phyloP scores from a whole-genome alignment of 2,113 vertebrate species.

The Haliaeetus leucogaster region DNA sequence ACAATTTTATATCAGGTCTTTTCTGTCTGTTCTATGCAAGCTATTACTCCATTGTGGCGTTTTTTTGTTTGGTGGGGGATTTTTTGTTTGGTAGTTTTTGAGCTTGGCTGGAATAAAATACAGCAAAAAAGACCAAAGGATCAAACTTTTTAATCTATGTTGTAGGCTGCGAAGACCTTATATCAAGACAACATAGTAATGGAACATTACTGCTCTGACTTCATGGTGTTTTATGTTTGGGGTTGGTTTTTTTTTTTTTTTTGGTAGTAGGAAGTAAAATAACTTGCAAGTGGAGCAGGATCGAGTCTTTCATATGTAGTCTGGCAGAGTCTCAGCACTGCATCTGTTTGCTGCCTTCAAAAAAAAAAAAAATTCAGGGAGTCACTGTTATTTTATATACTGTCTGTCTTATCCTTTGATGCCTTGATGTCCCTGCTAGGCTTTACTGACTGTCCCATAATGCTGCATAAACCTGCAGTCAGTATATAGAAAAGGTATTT shows the following conservation, averaged over 20 bases:
- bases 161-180: not conserved
- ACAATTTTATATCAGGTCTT: not conserved
- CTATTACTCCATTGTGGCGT: not conserved
- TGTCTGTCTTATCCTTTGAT: not conserved
- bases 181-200: not conserved
- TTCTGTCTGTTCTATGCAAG: not conserved
- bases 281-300: not conserved
- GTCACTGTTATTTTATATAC: not conserved
- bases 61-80: too few species aligned
- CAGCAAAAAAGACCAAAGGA: not conserved
- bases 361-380: fast-evolving
- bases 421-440: not conserved
- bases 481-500: not conserved
- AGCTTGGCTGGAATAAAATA: not conserved
- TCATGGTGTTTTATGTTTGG: not conserved
- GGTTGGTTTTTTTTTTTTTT: not conserved
- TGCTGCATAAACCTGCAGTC: not conserved
- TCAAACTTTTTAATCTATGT: not conserved
- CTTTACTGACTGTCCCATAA: not conserved
- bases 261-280: not conserved
- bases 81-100: not conserved
- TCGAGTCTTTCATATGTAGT: not conserved
- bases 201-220: not conserved
- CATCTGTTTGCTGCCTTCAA: not conserved
- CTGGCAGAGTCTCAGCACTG: not conserved